phyloP scores from a whole-genome alignment of 2,888 invertebrate species.

The Macropis europaea region DNA sequence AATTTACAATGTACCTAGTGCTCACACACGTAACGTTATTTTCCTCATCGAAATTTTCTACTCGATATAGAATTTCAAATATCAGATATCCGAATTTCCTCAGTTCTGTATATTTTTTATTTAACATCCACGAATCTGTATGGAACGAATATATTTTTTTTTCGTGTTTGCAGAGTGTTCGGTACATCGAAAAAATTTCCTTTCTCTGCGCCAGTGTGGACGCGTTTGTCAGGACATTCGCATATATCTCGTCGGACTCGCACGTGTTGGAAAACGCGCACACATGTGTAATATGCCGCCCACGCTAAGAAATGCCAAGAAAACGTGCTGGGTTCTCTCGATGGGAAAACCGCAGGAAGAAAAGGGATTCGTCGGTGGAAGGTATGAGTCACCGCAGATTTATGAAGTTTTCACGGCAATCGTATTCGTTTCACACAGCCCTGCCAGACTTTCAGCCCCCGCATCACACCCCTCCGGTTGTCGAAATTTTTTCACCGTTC shows the following conservation, averaged over 20 bases:
- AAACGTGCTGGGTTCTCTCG: conserved; percentile 24
- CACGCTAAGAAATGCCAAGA: conserved; percentile 37
- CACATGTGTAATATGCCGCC: conserved; percentile 20
- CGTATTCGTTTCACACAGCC: conserved; percentile 1
- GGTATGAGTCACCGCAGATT: conserved; percentile 9
- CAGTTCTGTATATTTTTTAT: not conserved
- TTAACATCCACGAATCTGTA: not conserved
- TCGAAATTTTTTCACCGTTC: not conserved
- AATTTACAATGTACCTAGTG: too few species aligned
- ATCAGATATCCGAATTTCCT: too few species aligned
- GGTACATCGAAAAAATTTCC: not conserved
- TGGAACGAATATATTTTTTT: not conserved
- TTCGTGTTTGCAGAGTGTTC: too few species aligned
- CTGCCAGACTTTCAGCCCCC: not conserved
- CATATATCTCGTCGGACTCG: conserved; percentile 1
- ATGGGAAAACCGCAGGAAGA: conserved; percentile 23
- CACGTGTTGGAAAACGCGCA: not conserved
- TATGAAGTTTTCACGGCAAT: conserved; percentile 5
- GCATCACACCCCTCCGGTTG: not conserved
- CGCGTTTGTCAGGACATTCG: not conserved
- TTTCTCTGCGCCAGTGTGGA: conserved; percentile 1
- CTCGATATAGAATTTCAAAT: too few species aligned
- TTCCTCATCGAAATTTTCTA: too few species aligned
- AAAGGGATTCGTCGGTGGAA: conserved; percentile 9
- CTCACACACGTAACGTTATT: too few species aligned